Base-by-base conservation (phyloP, 2,888 invertebrate genomes). In the Eudasyphora cyanicolor region DNA sequence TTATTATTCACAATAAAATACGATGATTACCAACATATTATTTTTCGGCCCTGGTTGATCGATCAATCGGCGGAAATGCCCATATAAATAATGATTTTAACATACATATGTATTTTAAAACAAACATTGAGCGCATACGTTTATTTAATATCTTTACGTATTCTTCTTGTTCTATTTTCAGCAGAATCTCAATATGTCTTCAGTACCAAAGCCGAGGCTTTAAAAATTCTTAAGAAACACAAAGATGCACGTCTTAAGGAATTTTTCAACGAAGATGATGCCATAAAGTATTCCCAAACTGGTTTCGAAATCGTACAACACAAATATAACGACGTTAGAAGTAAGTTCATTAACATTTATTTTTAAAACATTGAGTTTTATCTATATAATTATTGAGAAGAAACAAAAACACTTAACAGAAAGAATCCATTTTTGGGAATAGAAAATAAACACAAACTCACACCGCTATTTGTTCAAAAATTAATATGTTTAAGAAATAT, bases 201-300 rank as follows among this genome's bases (percentile, higher is more conserved):
- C 89, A 93, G 94, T 79, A 95, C 96, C 85, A 96, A 95, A 91
- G 89, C 91, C 0, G 95, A 96, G 89, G 97, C 97, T 0, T 90
- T 98, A 79, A 95, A 95, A 88, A 91, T 95, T 73, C 94, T 96
- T n/a, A 96, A 96, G 85, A 94, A 94, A 82, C 94, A 95, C 90
- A 96, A 96, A 89, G 95, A 95, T 64, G 95, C 96, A 0, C 93
- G 98, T 82, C 95, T 98, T 87, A 98, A 97, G 89, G 94, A 94
- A 0, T 98, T 98, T 89, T 94, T 93, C 78, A 95, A 93, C 84
- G 93, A 93, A 74, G 94, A 94, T 85, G 97, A 97, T 89, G 98
- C 98, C 0, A 93, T 94, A 12, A 94, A 95, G 10, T 98, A 96
- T 92, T 95, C 96, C 0, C 91, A 94, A 79, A 93, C 94, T 87